A percentile compares a stretch with the other conserved stretches of the same genome.
These are phyloP conservation scores for Athalia circularis DNA, from an alignment of 2,888 invertebrate species.

Conservation along the genomic window DNA sequence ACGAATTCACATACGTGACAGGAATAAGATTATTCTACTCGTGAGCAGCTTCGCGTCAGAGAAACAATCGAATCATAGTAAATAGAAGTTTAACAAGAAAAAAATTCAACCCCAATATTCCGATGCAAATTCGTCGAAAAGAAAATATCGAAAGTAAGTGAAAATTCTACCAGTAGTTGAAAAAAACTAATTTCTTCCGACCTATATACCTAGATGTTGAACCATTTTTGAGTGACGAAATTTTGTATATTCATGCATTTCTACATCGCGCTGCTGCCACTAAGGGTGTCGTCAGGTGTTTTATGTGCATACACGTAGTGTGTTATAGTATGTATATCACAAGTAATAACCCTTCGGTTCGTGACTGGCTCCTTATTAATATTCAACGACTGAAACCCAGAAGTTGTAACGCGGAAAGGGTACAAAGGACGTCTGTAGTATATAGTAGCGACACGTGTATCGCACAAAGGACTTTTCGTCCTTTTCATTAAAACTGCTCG, in stretches of 20 bases:
- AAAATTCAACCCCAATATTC: no score
- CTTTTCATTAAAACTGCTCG: slow-evolving; percentile 20
- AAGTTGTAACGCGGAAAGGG: slow-evolving; percentile 28
- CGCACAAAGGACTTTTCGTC: slow-evolving; percentile 12
- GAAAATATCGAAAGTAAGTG: no score
- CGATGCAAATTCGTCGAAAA: no score
- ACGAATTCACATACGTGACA: slow-evolving; percentile 8
- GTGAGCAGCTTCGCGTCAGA: no score
- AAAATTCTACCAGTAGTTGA: no score
- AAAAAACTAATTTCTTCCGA: no score
- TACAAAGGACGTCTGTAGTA: slow-evolving; percentile 17
- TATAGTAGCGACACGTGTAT: not conserved
- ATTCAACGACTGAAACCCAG: slow-evolving; percentile 30
- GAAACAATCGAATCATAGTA: no score
- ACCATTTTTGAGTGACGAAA: no score
- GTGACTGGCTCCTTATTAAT: slow-evolving; percentile 40
- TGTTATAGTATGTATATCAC: slow-evolving; percentile 21
- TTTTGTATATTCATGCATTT: no score
- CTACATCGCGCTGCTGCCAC: not conserved
- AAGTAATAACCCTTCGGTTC: slow-evolving; percentile 14
- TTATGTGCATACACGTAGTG: not conserved
- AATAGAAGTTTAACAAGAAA: no score
- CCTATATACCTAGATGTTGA: no score
- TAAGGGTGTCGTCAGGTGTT: not conserved
- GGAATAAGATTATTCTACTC: slow-evolving; percentile 12